Evolutionary conservation across 2,797 vertebrate species (phyloP), one percentile per base, ranked within the genome.

Genomic region (Holocentrus rufus): DNA sequence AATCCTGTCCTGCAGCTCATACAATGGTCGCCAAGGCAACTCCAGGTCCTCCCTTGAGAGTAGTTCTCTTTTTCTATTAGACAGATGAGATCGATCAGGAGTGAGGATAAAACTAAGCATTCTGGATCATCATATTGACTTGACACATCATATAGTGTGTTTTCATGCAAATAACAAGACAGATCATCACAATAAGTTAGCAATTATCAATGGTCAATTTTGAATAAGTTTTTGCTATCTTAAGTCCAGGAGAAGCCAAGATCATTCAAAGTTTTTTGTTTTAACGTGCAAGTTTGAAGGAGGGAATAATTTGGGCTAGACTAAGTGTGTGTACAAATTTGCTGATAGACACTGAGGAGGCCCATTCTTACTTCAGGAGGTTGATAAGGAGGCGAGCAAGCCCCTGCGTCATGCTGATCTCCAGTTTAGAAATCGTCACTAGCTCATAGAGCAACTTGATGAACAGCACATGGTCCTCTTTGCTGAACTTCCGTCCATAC

Each of bases 331-430:
- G n/a, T 55, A 42, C 7, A 72, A 31, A 17, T 10, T 23, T 55
- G 49, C 50, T 69, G 31, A 52, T 18, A 15, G 46, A 53, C 72
- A 56, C 22, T 60, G 8, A 42, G 23, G 22, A 44, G 65, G 44
- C 44, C 39, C 20, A 25, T 62, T 93, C 96, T 95, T 95, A 99
- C 98, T 99, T 99, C 66, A 99, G 93, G 72, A 99, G 93, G 88
- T 94, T 99, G 91, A 98, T 96, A 85, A 99, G 94, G 75, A 98
- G 96, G 63, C 96, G 96, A 64, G 96, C 95, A 81, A 99, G 97
- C 72, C 96, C 96, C 88, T 98, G 97, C 97, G 98, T 97, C 96
- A 99, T 98, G 90, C 97, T 99, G 92, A 98, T 97, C 92, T 99
- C 97, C 91, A 99, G 93, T 84, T 92, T 96, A 47, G 96, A 96